Conservation (phyloP, 2,797 vertebrate genomes). For the Emys orbicularis region DNA sequence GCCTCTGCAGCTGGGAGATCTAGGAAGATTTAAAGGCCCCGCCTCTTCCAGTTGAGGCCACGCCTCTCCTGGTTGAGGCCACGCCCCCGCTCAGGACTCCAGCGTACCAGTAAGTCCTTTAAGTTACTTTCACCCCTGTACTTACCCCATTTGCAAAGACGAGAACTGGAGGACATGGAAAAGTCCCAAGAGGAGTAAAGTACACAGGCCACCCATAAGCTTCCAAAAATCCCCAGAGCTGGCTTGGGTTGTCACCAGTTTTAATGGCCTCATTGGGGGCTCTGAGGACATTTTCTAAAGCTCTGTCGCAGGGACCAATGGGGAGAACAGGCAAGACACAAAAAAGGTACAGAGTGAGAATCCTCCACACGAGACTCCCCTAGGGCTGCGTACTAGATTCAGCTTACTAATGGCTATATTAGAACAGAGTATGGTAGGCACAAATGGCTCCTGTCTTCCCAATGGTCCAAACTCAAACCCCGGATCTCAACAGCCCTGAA, state of each 20-base stretch:
- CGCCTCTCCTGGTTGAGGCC: no score
- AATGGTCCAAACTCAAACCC: background rate
- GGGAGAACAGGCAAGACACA: background rate
- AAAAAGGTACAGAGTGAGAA: constrained; percentile 43
- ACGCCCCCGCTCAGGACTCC: no score
- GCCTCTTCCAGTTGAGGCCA: no score
- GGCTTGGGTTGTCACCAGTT: background rate
- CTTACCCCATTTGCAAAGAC: background rate
- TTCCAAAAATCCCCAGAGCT: background rate
- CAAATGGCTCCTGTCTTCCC: constrained; percentile 42
- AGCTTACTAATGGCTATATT: constrained; percentile 6
- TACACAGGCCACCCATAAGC: background rate
- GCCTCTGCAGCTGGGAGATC: no score
- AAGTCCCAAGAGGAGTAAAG: background rate
- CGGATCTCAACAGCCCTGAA: background rate
- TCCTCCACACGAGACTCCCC: background rate
- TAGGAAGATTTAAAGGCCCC: no score
- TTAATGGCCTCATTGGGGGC: background rate
- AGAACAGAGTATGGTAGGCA: constrained; percentile 32
- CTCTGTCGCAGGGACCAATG: background rate
- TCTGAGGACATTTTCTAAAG: background rate
- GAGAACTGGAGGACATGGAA: background rate
- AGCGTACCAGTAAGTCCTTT: no score
- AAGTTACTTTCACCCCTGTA: background rate
- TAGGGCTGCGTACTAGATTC: background rate